Base-by-base conservation (phyloP, 2,113 vertebrate species). In the Alexandromys fortis region DNA sequence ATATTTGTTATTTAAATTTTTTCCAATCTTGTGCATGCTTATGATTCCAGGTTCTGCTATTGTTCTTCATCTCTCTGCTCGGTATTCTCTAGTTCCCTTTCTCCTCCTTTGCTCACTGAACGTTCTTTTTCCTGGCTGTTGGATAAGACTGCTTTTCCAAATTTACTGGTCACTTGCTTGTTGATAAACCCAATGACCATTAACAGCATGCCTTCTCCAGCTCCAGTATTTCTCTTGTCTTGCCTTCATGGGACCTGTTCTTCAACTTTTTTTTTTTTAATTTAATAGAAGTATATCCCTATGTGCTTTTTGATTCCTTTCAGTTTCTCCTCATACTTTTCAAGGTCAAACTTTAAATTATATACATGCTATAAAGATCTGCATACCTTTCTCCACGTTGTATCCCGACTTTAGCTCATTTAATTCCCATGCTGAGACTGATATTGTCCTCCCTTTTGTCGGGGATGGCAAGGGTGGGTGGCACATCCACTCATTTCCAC, bases 301-400 rank as follows among this genome's bases (percentile, higher is more conserved):
- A 52, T 26, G 61, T 83, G 28, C 61, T 49, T 26, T 42, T 38
- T 26, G 17, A 19, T 90, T 73, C 5, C 45, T 76, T 52, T 52
- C 55, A 26, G 17, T 78, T 7, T 72, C 33, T 6, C 22, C 17
- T 35, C 14, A 9, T 33, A 42, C 38, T 89, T 70, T 45, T 55
- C 21, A 33, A 11, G 24, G 35, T 38, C 24, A 86, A 17, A 1
- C 24, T 3, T 24, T 63, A 21, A 11, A 35, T 58, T 30, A 14
- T 11, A 45, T 45, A 14, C 7, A 5, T 33, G 26, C 14, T 33
- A 0, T 55, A 7, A 73, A 87, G 24, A 24, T 87, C 61, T 87
- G 14, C 5, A 2, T 28, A 7, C 30, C n/a, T 67, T 17, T 24
- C 13, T 68, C 49, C 38, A 86, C 0, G 3, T 10, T 22, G 0